These are phyloP conservation scores for Phortica okadai DNA, from an alignment of 2,888 invertebrate species.

Conservation along the genomic window DNA sequence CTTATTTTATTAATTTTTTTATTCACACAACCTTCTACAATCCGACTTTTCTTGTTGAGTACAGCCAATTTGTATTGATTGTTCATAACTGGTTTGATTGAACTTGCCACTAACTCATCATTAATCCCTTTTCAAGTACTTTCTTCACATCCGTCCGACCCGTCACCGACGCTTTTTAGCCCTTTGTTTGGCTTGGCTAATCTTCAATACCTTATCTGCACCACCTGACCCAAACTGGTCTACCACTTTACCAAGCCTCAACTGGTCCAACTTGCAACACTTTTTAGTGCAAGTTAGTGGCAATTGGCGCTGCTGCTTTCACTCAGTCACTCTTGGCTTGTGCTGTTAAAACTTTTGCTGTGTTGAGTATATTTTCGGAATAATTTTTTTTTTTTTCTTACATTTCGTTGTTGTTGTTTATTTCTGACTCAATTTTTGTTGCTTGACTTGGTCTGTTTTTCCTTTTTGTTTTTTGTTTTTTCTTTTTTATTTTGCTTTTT, in stretches of 20 bases:
- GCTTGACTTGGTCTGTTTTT: not conserved
- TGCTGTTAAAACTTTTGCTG: conserved; percentile 27
- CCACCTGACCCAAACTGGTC: not conserved
- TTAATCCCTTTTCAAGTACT: too few species aligned
- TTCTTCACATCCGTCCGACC: too few species aligned
- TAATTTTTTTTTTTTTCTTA: too few species aligned
- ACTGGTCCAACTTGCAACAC: not conserved
- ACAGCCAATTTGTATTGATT: too few species aligned
- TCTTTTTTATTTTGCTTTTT: conserved; percentile 11
- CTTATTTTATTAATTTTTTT: too few species aligned
- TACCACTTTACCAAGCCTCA: not conserved
- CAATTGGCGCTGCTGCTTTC: not conserved
- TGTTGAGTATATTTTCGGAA: conserved; percentile 12
- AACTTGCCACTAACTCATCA: too few species aligned
- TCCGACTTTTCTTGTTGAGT: too few species aligned
- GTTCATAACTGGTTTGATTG: too few species aligned
- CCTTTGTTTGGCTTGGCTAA: not conserved
- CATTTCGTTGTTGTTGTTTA: too few species aligned
- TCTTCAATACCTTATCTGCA: not conserved
- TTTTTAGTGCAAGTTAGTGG: not conserved
- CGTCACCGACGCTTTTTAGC: too few species aligned
- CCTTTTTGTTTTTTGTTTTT: not conserved
- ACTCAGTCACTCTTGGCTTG: not conserved
- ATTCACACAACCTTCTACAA: too few species aligned
- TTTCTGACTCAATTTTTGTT: too few species aligned